Evolutionary conservation across 2,797 vertebrate species (phyloP).

Genomic region (Anableps anableps): DNA sequence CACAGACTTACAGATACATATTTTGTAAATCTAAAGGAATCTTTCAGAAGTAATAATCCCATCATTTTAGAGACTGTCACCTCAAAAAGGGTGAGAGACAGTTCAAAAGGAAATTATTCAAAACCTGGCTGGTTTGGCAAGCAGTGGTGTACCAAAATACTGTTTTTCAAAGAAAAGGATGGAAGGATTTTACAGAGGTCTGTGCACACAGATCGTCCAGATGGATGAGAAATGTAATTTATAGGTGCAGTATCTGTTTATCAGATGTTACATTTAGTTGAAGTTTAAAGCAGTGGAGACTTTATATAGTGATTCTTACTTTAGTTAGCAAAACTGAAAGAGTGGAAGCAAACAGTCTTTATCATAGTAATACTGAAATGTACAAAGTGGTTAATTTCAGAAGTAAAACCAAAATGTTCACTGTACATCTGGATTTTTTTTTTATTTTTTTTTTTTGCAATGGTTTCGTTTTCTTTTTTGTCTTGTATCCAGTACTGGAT

Average conservation of each 20-base stretch:
- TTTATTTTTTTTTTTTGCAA: constrained; percentile 26
- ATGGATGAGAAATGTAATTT: constrained; percentile 35
- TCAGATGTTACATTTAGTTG: constrained; percentile 24
- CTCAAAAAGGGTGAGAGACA: constrained; percentile 33
- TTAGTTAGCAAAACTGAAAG: not conserved
- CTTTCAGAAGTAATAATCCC: constrained; percentile 18
- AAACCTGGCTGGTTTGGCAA: constrained; percentile 62
- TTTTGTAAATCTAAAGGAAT: constrained; percentile 24
- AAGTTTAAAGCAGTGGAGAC: not conserved
- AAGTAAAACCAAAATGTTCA: constrained; percentile 22
- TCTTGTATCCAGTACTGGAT: constrained; percentile 9
- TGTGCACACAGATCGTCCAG: constrained; percentile 36
- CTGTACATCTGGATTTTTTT: constrained; percentile 12
- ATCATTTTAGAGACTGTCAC: constrained; percentile 39
- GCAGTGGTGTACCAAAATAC: constrained; percentile 27
- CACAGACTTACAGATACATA: not conserved
- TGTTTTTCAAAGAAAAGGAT: constrained; percentile 53
- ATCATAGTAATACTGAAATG: not conserved
- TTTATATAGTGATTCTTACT: not conserved
- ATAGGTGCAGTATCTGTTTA: constrained; percentile 10
- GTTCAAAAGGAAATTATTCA: constrained; percentile 58
- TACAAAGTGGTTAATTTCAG: constrained; percentile 10
- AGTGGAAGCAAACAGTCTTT: not conserved
- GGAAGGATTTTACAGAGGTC: constrained; percentile 55
- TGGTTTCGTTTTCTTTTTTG: constrained; percentile 19